Evolutionary conservation across 2,797 vertebrate genomes (phyloP), one percentile per base, ranked within the genome.

Genomic region (Argyrosomus regius): DNA sequence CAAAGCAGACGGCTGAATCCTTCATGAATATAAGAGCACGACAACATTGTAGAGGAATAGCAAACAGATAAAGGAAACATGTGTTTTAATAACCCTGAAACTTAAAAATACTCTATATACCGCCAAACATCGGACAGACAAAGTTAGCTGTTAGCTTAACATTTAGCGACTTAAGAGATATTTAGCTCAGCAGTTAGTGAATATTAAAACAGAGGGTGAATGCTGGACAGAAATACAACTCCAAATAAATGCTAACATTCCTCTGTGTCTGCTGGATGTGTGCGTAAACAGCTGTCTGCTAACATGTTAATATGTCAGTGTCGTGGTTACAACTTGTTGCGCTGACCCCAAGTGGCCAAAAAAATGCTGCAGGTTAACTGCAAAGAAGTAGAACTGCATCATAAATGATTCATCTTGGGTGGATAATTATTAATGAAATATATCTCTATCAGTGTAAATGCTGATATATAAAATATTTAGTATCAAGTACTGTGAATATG

Each of bases 1-100:
- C 50, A 52, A 48, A 83, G 58, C 31, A 35, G 22, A 81, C 28
- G 14, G 45, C 48, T 78, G 63, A 76, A 71, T 73, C 43, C 46
- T 58, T 18, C 14, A 62, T 53, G 26, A 31, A 67, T 11, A 18
- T 1, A 61, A 35, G 81, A 56, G 22, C 20, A 43, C 17, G 72
- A 54, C 39, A 63, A 26, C 6, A 45, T 22, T 41, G 69, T 46
- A n/a, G 0, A 65, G 3, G n/a, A 3, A 58, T 14, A 52, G 48
- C 10, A 67, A 24, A 50, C n/a, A 54, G 24, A 20, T 0, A 18
- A 24, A 68, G 20, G 1, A 54, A 35, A 43, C 17, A 4, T 52
- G 16, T 35, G 6, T 16, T 41, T 5, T 24, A 41, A 20, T 18
- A 5, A 68, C 41, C 13, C 57, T 63, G 17, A 50, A 61, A 72